phyloP scores from a whole-genome alignment of 2,113 vertebrate species.

The Nesogale talazaci region DNA sequence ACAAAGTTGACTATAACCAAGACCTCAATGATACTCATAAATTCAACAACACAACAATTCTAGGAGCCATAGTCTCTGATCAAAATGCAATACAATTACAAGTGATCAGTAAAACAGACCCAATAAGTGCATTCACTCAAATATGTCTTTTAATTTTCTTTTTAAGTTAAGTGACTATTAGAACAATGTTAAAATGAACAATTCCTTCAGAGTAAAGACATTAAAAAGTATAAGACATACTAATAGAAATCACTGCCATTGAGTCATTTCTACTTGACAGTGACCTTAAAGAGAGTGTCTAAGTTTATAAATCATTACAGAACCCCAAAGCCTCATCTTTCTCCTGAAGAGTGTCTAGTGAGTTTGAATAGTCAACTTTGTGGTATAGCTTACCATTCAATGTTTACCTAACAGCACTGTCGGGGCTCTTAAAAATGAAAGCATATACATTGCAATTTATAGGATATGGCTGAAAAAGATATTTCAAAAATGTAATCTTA shows the following conservation, averaged over 20 bases:
- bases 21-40: not conserved
- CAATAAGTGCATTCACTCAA: not conserved
- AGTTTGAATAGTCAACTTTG: too few relatives aligned
- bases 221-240: not conserved
- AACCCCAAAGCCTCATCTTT: too few relatives aligned
- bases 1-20: not conserved
- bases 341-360: too few relatives aligned
- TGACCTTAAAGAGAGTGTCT: too few relatives aligned
- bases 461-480: not conserved
- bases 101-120: not conserved
- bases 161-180: not conserved
- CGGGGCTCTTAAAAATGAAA: too few relatives aligned
- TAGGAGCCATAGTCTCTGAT: not conserved
- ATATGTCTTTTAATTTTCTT: not conserved
- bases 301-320: too few relatives aligned
- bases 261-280: too few relatives aligned
- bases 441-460: not conserved
- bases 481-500: not conserved
- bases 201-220: constrained; percentile 9
- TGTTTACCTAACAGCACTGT: not conserved
- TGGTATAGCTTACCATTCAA: not conserved
- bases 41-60: not conserved
- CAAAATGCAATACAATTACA: constrained; percentile 23
- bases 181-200: not conserved
- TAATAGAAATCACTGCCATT: too few relatives aligned